Base-by-base conservation (phyloP, 2,113 vertebrate genomes). In the Psittacula cyanocephala region DNA sequence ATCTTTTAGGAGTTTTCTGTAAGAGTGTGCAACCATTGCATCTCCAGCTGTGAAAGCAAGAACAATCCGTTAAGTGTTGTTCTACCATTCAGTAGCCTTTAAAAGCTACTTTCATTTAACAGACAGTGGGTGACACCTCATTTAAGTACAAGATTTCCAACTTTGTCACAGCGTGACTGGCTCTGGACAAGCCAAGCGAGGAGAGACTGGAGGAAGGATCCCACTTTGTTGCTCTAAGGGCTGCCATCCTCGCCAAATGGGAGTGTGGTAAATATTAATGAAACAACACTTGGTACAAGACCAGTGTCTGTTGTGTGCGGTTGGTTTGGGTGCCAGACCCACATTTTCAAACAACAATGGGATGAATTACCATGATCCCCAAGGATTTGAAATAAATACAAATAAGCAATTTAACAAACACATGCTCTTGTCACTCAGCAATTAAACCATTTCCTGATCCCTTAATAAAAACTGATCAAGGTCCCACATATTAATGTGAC, bases 321-420 rank as follows among this genome's bases (percentile, higher is more conserved):
- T 68, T 9, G 43, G n/a, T 81, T 69, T 76, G 91, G 91, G 70
- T 44, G 55, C 94, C 91, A 96, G 91, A 94, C 70, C 89, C 78
- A 53, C 49, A 91, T 57, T 82, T 93, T 80, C 83, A 76, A 89
- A 68, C 11, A 91, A 96, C 88, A 95, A 93, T 89, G 70, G 88
- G 93, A 85, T 3, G 2, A 96, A 88, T 89, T 65, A 94, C 64
- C 77, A 47, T 2, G 2, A 31, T 86, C 85, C 79, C 81, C 69
- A 85, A 91, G 91, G 93, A 76, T 71, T 91, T 44, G 17, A 67
- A 72, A 84, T 83, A 90, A 97, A 96, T 49, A 89, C 67, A 95
- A 93, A 90, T 81, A 94, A 92, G 81, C 68, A 84, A 95, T 94
- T 93, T 93, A 93, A 95, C 84, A 92, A 95, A 89, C 94, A 93